A percentile compares a stretch with the other conserved stretches of the same genome.
These are phyloP conservation scores for Mythimna ferrago DNA, from an alignment of 2,888 invertebrate species.

Conservation along the genomic window DNA sequence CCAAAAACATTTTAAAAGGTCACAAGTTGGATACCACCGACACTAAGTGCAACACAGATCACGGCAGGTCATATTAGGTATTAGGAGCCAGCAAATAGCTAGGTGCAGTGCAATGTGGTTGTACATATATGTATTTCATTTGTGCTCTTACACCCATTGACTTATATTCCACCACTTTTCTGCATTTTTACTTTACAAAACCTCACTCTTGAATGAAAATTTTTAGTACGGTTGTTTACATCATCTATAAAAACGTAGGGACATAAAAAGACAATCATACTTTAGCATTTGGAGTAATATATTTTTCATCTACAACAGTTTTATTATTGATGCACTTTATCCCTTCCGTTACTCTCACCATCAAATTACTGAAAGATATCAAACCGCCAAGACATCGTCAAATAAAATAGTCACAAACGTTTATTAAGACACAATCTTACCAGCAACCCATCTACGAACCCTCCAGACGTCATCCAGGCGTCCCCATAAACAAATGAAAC, in stretches of 20 bases:
- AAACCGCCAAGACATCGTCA: neutral
- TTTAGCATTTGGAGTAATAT: neutral
- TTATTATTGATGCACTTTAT: neutral
- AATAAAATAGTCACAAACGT: neutral
- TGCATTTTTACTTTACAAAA: neutral
- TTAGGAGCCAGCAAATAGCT: too few relatives aligned
- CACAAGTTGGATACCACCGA: too few relatives aligned
- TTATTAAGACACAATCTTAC: neutral
- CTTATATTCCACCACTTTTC: too few relatives aligned
- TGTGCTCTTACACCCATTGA: neutral
- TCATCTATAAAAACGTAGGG: neutral
- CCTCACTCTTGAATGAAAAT: neutral
- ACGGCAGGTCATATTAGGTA: too few relatives aligned
- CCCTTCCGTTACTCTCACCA: neutral
- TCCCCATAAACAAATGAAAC: constrained; percentile 37
- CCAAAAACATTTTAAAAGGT: too few relatives aligned
- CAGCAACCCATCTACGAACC: neutral
- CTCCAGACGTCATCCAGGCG: neutral
- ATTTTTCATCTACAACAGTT: neutral
- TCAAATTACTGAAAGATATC: neutral
- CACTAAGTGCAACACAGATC: too few relatives aligned
- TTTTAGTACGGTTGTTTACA: neutral
- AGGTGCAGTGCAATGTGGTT: too few relatives aligned
- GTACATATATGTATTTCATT: neutral
- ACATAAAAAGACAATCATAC: neutral